A percentile compares a stretch with the other conserved stretches of the same genome.
These are phyloP conservation scores for Notothenia coriiceps DNA, from an alignment of 2,113 vertebrate genomes.

Conservation along the genomic window DNA sequence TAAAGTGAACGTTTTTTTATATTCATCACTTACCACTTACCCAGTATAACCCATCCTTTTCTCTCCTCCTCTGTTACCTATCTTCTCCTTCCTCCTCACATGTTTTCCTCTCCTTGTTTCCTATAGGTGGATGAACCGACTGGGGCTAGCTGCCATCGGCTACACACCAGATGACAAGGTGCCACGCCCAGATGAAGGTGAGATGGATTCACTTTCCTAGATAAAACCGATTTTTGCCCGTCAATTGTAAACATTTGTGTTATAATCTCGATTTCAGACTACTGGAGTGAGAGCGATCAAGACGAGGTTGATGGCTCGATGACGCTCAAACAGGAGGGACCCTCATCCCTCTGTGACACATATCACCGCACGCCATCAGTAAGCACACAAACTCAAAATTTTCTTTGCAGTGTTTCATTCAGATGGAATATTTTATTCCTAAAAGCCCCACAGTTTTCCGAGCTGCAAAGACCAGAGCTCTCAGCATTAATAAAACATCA, in stretches of 20 bases:
- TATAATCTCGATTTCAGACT: slow-evolving; percentile 82
- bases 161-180: slow-evolving; percentile 95
- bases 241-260: neutral
- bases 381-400: slow-evolving; percentile 67
- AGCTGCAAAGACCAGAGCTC: slow-evolving; percentile 59
- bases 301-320: slow-evolving; percentile 91
- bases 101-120: slow-evolving; percentile 15
- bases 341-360: slow-evolving; percentile 85
- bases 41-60: slow-evolving; percentile 17
- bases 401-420: slow-evolving; percentile 49
- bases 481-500: slow-evolving; percentile 80
- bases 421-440: slow-evolving; percentile 68
- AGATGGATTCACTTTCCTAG: neutral
- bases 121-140: slow-evolving; percentile 93
- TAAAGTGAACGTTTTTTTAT: slow-evolving; percentile 43
- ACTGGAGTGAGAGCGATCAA: slow-evolving; percentile 96
- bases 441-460: slow-evolving; percentile 61
- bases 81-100: neutral
- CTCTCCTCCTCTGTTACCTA: slow-evolving; percentile 18
- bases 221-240: accelerated
- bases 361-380: slow-evolving; percentile 91
- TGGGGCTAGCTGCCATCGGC: slow-evolving; percentile 91
- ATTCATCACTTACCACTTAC: slow-evolving; percentile 54
- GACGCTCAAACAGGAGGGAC: slow-evolving; percentile 92
- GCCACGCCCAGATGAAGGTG: slow-evolving; percentile 93